phyloP scores from a whole-genome alignment of 2,888 invertebrate genomes.

The Andrena marginata region DNA sequence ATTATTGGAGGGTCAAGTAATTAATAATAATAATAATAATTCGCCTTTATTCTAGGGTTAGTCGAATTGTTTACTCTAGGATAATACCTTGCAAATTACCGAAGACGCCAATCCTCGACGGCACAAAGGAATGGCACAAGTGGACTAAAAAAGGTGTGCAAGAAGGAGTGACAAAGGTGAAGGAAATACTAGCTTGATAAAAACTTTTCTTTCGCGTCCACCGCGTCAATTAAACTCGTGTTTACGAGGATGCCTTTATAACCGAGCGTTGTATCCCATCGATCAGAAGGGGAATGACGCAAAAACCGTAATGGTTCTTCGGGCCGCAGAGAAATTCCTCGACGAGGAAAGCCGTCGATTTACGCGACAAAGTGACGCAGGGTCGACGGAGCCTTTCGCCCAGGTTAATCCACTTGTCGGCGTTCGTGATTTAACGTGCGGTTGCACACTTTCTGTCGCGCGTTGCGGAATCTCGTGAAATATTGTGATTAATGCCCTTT shows the following conservation, averaged over 20 bases:
- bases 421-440: constrained; percentile 60
- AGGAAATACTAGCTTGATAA: not conserved
- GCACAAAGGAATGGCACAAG: too few species aligned
- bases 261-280: constrained; percentile 40
- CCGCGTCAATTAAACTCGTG: constrained; percentile 49
- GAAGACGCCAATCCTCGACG: too few species aligned
- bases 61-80: too few species aligned
- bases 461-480: constrained; percentile 56
- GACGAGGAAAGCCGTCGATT: constrained; percentile 53
- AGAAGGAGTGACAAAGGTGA: not conserved
- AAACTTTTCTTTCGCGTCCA: constrained; percentile 35
- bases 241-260: constrained; percentile 39
- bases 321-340: constrained; percentile 26
- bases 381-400: constrained; percentile 59
- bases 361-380: constrained; percentile 55
- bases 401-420: constrained; percentile 65
- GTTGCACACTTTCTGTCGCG: constrained; percentile 52
- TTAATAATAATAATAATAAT: too few species aligned
- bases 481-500: constrained; percentile 58
- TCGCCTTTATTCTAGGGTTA: too few species aligned
- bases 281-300: constrained; percentile 44
- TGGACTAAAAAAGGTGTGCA: not conserved
- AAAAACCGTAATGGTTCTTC: constrained; percentile 45
- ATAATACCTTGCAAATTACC: too few species aligned
- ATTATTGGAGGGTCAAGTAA: too few species aligned